Conservation (phyloP, 2,888 invertebrate genomes). For the Drosophila atroscutellata region DNA sequence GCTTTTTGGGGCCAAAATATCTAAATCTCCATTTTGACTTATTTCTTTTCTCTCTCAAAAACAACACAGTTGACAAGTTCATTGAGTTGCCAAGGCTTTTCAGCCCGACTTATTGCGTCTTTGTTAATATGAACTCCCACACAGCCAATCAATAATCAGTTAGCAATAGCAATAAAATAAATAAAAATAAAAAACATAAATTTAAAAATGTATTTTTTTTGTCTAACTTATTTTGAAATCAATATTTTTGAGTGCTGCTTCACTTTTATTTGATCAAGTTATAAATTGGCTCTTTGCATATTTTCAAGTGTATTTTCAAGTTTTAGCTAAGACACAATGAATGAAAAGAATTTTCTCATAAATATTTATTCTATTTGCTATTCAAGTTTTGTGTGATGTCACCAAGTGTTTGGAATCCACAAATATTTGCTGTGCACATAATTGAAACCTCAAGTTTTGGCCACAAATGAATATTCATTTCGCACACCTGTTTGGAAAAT, state of each 20-base stretch:
- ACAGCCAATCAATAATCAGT: not conserved
- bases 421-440: conserved; percentile 23
- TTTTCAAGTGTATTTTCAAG: not conserved
- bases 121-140: not conserved
- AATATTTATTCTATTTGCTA: not conserved
- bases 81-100: not conserved
- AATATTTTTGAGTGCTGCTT: not conserved
- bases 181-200: no score
- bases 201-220: no score
- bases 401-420: conserved; percentile 11
- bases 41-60: conserved; percentile 8
- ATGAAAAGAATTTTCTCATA: not conserved
- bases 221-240: accelerated
- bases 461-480: conserved; percentile 33
- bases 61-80: conserved; percentile 21
- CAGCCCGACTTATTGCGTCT: not conserved
- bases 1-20: conserved; percentile 17
- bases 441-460: conserved; percentile 18
- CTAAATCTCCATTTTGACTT: conserved; percentile 29
- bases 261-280: not conserved
- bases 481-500: conserved; percentile 22
- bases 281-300: not conserved
- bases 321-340: no score
- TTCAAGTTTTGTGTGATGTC: conserved; percentile 8
- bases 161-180: not conserved